A percentile compares a stretch with the other conserved stretches of the same genome.
phyloP scores from a whole-genome alignment of 2,113 vertebrate genomes.

The Nanorana parkeri region DNA sequence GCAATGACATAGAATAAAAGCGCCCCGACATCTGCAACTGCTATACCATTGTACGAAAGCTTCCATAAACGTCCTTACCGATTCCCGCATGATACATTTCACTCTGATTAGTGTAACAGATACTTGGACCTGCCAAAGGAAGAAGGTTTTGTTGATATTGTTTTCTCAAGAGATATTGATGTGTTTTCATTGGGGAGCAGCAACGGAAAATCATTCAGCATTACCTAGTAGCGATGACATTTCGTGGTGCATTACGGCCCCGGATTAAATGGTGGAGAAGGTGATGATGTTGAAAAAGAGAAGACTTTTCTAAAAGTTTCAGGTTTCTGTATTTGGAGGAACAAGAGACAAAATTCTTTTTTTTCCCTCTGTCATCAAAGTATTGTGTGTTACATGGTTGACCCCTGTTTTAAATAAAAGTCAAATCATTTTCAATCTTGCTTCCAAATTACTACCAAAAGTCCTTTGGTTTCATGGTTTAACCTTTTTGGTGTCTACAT shows the following conservation, averaged over 20 bases:
- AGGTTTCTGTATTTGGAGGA: not conserved
- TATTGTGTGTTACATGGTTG: not conserved
- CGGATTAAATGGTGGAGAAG: conserved; percentile 18
- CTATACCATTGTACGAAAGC: conserved; percentile 63
- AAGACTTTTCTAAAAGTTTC: not conserved
- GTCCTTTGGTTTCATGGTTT: not conserved
- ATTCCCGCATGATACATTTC: conserved; percentile 75
- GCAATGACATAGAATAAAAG: conserved; percentile 60
- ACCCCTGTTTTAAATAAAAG: not conserved
- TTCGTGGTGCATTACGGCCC: conserved; percentile 29
- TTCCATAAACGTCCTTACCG: conserved; percentile 69
- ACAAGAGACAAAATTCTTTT: not conserved
- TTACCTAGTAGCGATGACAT: conserved; percentile 54
- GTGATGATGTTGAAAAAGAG: not conserved
- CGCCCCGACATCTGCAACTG: conserved; percentile 63
- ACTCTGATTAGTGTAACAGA: conserved; percentile 81
- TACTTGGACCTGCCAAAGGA: conserved; percentile 62
- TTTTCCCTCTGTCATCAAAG: not conserved
- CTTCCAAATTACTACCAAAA: not conserved
- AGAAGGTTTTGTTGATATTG: conserved; percentile 74
- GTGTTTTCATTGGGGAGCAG: conserved; percentile 65
- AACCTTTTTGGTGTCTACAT: not conserved
- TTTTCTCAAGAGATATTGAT: conserved; percentile 66
- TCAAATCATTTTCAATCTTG: not conserved
- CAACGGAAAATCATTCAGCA: conserved; percentile 64